phyloP scores from a whole-genome alignment of 2,888 invertebrate species.

The Diachrysia chrysitis region DNA sequence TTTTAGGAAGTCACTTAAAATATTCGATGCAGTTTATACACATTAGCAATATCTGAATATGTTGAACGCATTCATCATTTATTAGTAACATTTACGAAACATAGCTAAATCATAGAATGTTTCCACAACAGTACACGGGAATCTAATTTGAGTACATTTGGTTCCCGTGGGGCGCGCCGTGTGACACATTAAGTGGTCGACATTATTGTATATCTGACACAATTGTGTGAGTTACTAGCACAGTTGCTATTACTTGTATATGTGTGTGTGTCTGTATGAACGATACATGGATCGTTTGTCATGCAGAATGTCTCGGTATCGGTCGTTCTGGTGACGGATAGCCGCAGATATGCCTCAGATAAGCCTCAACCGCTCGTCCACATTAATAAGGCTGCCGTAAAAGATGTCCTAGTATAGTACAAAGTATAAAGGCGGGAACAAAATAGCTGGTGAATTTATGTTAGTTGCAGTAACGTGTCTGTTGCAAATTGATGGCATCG shows the following conservation, averaged over 20 bases:
- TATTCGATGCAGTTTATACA: not conserved
- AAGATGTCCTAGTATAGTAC: constrained; percentile 43
- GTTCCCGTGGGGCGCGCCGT: constrained; percentile 14
- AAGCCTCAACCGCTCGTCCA: constrained; percentile 40
- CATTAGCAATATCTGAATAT: not conserved
- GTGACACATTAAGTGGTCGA: constrained; percentile 48
- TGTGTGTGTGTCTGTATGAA: constrained; percentile 38
- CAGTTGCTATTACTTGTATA: not conserved
- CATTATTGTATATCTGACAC: constrained; percentile 45
- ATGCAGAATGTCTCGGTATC: constrained; percentile 59
- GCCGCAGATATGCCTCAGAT: constrained; percentile 44
- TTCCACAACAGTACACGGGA: constrained; percentile 7
- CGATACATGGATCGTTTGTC: constrained; percentile 60
- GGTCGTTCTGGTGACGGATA: constrained; percentile 54
- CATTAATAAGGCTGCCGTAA: constrained; percentile 48
- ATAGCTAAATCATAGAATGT: constrained; percentile 27
- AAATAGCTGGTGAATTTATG: constrained; percentile 13
- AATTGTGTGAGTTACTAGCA: constrained; percentile 7
- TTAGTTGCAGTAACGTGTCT: not conserved
- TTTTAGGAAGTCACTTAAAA: not conserved
- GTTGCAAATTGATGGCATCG: no score
- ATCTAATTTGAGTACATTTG: constrained; percentile 40
- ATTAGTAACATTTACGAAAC: constrained; percentile 14
- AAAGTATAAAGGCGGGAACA: constrained; percentile 15
- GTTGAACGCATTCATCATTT: constrained; percentile 16